These are phyloP conservation scores for Myrmecobius fasciatus DNA, from an alignment of 2,113 vertebrate species.

Conservation along the genomic window DNA sequence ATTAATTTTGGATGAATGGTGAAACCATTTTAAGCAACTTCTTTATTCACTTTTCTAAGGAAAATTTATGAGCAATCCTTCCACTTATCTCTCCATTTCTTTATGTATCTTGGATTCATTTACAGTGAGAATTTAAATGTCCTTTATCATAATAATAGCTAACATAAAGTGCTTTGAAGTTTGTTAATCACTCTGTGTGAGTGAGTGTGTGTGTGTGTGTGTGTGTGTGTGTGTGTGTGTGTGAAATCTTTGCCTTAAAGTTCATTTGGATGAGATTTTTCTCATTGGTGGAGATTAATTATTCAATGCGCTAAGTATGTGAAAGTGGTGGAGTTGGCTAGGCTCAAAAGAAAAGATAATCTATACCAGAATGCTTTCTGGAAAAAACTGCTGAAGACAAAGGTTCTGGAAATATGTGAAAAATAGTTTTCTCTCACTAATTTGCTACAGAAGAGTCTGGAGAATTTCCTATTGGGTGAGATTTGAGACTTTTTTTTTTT, in stretches of 20 bases:
- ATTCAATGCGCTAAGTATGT: background rate
- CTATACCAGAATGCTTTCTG: background rate
- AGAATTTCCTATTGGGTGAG: background rate
- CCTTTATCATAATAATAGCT: background rate
- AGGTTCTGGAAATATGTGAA: background rate
- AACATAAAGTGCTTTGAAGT: background rate
- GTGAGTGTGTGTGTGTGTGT: too few relatives aligned
- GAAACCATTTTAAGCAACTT: background rate
- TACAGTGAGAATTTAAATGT: background rate
- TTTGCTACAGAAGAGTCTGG: background rate
- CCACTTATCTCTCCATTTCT: background rate
- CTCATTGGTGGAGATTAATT: background rate
- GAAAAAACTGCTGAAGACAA: background rate
- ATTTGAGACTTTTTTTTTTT: background rate
- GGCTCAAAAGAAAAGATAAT: background rate
- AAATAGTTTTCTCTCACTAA: background rate
- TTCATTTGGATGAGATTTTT: background rate
- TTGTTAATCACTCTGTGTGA: background rate
- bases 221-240: background rate
- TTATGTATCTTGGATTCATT: background rate
- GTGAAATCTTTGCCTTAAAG: background rate
- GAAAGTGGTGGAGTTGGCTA: background rate
- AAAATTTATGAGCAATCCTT: background rate
- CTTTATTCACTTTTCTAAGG: background rate
- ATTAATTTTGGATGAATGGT: background rate